phyloP scores from a whole-genome alignment of 2,797 vertebrate genomes.

The Loriculus beryllinus region DNA sequence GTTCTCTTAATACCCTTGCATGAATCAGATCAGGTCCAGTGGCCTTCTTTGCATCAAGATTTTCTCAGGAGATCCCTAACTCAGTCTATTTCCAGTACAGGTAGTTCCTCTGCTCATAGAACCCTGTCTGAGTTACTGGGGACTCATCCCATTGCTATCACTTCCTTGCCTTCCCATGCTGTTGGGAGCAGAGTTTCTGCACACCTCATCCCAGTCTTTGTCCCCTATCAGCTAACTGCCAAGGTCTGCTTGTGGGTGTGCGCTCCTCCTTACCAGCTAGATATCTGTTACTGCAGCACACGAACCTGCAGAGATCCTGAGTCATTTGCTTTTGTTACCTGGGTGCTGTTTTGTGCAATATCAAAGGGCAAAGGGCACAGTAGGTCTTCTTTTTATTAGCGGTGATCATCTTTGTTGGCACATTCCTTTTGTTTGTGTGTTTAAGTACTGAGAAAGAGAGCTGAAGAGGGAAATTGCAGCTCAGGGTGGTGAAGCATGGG shows the following conservation, averaged over 20 bases:
- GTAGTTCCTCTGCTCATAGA: not conserved
- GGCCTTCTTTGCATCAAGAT: not conserved
- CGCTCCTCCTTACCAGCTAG: not conserved
- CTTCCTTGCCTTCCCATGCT: not conserved
- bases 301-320: not conserved
- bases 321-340: not conserved
- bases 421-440: not conserved
- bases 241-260: not conserved
- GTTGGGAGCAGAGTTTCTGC: not conserved
- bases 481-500: not conserved
- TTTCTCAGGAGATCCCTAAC: not conserved
- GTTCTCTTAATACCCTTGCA: not conserved
- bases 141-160: not conserved
- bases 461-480: not conserved
- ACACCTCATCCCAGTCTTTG: not conserved
- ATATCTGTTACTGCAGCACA: not conserved
- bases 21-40: not conserved
- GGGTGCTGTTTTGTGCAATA: not conserved
- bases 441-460: not conserved
- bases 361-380: not conserved
- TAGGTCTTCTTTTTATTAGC: not conserved
- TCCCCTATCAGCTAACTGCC: not conserved
- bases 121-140: not conserved
- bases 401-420: not conserved
- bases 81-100: not conserved